Base-by-base conservation (phyloP, 2,113 vertebrate genomes). In the Dipodomys stephensi region DNA sequence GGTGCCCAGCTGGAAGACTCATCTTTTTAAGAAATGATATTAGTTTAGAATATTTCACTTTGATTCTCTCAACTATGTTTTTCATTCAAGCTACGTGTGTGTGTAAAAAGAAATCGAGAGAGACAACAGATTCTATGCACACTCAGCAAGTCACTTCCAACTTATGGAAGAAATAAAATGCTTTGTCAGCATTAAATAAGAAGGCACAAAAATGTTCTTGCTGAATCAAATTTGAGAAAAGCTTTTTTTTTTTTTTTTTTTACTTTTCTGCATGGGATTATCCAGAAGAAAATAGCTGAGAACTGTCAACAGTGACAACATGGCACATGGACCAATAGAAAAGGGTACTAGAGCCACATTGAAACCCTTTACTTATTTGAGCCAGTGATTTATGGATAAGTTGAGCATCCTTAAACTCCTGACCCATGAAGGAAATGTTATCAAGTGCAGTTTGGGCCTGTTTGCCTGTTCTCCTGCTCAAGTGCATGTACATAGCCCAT, bases 131-230 rank as follows among this genome's bases (percentile, higher is more conserved):
- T 27, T 69, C 15, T 69, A 62, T 22, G 16, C 60, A 12, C 67
- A 28, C 8, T 32, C 12, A 27, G 44, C 10, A 93, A 68, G 8
- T 8, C 0, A 88, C 85, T 91, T 78, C 4, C 15, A 68, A 39
- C 27, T 83, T 86, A 53, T 95, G 13, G 35, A 82, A 86, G 44
- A 49, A 93, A 91, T 88, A 79, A 74, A 88, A 88, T 49, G 30
- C 4, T 64, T 93, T 77, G 22, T 83, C 18, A 93, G 13, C 3
- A 95, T 83, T 94, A 91, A 44, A 95, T 90, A 90, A 88, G 39
- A 39, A 89, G 65, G 4, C 53, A 78, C 7, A 64, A 87, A 19
- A 85, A 71, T 83, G 1, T 71, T 84, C 10, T 67, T 35, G 69
- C 32, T 79, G 4, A 32, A 79, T 78, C 62, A 86, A 91, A 90